Evolutionary conservation across 2,797 vertebrate species (phyloP).

Genomic region (Pelochelys cantorii): DNA sequence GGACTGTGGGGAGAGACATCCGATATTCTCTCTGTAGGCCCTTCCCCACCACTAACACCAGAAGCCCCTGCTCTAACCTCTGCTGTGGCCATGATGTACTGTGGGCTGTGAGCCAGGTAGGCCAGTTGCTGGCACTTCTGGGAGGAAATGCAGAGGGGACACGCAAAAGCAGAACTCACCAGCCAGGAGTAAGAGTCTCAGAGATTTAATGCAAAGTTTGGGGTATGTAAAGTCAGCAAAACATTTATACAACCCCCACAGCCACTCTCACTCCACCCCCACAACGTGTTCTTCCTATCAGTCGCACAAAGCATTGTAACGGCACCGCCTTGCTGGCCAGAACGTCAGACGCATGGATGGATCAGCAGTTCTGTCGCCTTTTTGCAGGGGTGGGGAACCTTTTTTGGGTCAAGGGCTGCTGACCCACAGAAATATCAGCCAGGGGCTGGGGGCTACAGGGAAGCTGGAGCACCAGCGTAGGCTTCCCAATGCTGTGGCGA

Average conservation of each 20-base stretch:
- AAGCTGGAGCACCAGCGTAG: too few species aligned
- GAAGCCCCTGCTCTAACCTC: background rate
- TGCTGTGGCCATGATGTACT: background rate
- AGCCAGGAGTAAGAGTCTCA: background rate
- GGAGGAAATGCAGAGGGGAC: rapidly evolving
- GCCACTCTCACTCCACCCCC: background rate
- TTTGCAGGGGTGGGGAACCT: too few species aligned
- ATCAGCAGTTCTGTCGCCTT: background rate
- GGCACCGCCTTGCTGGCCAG: background rate
- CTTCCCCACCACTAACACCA: rapidly evolving
- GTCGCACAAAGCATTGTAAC: too few species aligned
- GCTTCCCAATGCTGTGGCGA: too few species aligned
- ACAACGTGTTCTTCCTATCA: background rate
- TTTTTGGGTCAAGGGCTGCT: too few species aligned
- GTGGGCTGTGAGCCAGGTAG: background rate
- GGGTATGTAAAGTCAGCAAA: background rate
- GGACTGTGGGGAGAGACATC: background rate
- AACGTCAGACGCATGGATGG: background rate
- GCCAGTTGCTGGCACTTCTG: background rate
- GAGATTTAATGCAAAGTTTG: background rate
- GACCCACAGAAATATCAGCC: too few species aligned
- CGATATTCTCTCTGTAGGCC: background rate
- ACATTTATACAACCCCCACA: background rate
- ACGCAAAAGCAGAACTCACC: background rate
- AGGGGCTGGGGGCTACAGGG: too few species aligned